Evolutionary conservation across 2,888 invertebrate species (phyloP), one percentile per base, ranked within the genome.

Genomic region (Candidula unifasciata): DNA sequence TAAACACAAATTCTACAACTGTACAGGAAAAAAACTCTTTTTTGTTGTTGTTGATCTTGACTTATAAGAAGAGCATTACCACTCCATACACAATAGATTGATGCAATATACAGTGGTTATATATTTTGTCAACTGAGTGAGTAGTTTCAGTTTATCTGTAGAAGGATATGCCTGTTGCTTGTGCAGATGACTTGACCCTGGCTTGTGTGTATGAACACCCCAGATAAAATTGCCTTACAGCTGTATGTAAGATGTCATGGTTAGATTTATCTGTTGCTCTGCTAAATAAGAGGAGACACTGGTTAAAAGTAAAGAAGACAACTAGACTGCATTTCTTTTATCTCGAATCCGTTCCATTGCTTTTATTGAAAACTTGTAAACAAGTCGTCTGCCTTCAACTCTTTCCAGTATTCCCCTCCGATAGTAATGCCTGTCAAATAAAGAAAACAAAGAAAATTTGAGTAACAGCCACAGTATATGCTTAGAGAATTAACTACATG

Each of bases 381-480:
- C 92, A 13, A 92, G 89, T 82, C 92, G 87, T 71, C 91, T 86
- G 0, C 92, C 92, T 78, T 92, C 91, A 6, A 93, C 92, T 66
- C 93, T 82, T 71, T 91, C 91, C 83, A 93, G 87, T 69, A 93
- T 92, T 24, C 91, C 91, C 18, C 91, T 86, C 78, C 91, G 90
- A 89, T 93, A 93, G 85, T 93, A 92, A 87, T 93, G 92, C 85
- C 93, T 93, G 89, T 33, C 89, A 89, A 6, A 35, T 81, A 71
- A 21, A 71, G 24, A 71, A 16, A 71, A 69, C 24, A 69, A 21
- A 35, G 10, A 16, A 35, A 71, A 78, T 68, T n/a, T 60, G 44
- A 64, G n/a, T 33, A 24, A 44, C 27, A n/a, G 30, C 18, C 21
- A 16, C n/a, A n/a, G n/a, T 60, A 60, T 18, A 24, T 24, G 44